Evolutionary conservation across 2,113 vertebrate genomes (phyloP), one percentile per base, ranked within the genome.

Genomic region (Tachycineta bicolor): DNA sequence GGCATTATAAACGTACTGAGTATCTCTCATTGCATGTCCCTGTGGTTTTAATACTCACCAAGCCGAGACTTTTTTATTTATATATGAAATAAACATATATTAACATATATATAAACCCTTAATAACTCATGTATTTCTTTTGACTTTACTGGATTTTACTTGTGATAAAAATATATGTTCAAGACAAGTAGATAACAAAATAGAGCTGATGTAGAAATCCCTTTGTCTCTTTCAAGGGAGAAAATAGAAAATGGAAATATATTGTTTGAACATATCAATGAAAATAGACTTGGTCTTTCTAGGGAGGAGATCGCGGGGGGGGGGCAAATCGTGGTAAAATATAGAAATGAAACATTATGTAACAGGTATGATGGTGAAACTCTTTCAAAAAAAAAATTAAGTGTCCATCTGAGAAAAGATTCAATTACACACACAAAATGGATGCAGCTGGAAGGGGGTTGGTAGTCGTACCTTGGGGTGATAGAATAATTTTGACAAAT

Each of bases 231-330:
- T 44, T 76, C 18, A 62, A 80, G 63, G 7, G 39, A 56, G 52
- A 83, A 89, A 63, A 1, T 19, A 80, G 15, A 14, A 29, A 24
- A 5, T 62, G 50, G 23, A 80, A 88, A 77, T 50, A 23, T 0
- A 4, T 8, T 19, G 3, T 2, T 47, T 55, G 50, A 65, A 59
- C 19, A 6, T 22, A 43, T 1, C 8, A 14, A 18, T 47, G 55
- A 88, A 90, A 62, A 76, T 9, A 76, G 34, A 44, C 4, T 24
- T 34, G 6, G 2, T 33, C 9, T 73, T 85, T 76, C 33, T 41
- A 8, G 1, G 0, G 5, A 18, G 12, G 55, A 55, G 18, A 28
- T 5, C 11, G 22, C 7, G 26, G 9, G 3, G 2, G 2, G 10
- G n/a, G 58, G 44, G 62, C 41, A 59, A 11, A 11, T 3, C 11